A percentile compares a stretch with the other conserved stretches of the same genome.
Evolutionary conservation across 1,140 invertebrate species (phyloP).

Genomic region (Bombyx mori): DNA sequence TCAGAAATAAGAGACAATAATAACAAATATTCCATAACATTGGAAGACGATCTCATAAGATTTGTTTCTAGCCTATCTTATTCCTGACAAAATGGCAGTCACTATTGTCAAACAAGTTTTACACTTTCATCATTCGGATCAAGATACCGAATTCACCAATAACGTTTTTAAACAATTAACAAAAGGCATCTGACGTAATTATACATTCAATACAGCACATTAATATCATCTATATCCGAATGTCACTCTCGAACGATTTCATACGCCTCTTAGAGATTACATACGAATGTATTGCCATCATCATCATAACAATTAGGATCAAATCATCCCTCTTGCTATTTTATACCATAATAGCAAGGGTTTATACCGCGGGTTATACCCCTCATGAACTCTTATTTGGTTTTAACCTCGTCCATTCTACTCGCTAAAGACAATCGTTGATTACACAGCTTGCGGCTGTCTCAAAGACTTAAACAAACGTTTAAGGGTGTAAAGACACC

Average conservation of each 20-base stretch:
- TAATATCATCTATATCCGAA: conserved; percentile 49
- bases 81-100: too few relatives aligned
- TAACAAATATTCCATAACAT: conserved; percentile 37
- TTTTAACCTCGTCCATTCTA: conserved; percentile 32
- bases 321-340: conserved; percentile 45
- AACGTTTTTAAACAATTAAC: conserved; percentile 33
- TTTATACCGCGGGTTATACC: conserved; percentile 27
- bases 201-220: conserved; percentile 34
- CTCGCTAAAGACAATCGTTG: conserved; percentile 20
- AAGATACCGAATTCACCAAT: conserved; percentile 43
- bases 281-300: conserved; percentile 47
- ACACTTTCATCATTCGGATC: conserved; percentile 35
- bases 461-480: conserved; percentile 30
- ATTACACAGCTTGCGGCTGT: conserved; percentile 32
- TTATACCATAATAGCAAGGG: conserved; percentile 69
- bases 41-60: conserved; percentile 39
- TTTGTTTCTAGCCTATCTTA: conserved; percentile 23
- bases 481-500: conserved; percentile 21
- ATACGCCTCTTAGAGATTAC: conserved; percentile 48
- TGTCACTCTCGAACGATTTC: conserved; percentile 45
- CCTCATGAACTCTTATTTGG: conserved; percentile 65
- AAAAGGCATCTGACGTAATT: conserved; percentile 34
- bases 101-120: conserved; percentile 25
- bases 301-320: conserved; percentile 56
- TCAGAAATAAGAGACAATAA: conserved; percentile 25